A percentile compares a stretch with the other conserved stretches of the same genome.
phyloP scores from a whole-genome alignment of 2,113 vertebrate genomes.

The Chaetodon auriga region DNA sequence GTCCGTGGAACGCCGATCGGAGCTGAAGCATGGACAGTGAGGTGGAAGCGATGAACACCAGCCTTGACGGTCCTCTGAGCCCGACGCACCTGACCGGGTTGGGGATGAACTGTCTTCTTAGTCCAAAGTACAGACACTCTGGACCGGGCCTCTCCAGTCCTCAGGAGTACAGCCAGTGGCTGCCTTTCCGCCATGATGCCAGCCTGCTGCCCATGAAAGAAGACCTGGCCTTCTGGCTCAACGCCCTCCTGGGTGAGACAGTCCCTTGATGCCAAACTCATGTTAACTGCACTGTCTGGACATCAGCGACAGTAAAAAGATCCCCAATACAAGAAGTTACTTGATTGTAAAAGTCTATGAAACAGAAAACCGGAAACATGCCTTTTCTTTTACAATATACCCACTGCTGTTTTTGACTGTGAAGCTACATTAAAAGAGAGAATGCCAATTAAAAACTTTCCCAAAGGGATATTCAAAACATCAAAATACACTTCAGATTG shows the following conservation, averaged over 20 bases:
- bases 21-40: conserved; percentile 66
- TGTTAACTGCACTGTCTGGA: not conserved
- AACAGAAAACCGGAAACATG: not conserved
- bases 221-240: conserved; percentile 96
- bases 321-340: not conserved
- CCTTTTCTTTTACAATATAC: not conserved
- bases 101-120: conserved; percentile 74
- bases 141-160: conserved; percentile 94
- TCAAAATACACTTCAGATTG: not conserved
- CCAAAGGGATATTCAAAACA: not conserved
- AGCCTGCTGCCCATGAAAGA: conserved; percentile 97
- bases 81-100: conserved; percentile 65
- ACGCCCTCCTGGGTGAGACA: conserved; percentile 90
- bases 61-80: conserved; percentile 75
- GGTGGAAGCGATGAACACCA: conserved; percentile 83
- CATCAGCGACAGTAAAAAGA: not conserved
- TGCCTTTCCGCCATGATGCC: conserved; percentile 94
- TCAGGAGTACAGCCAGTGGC: conserved; percentile 95
- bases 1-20: conserved; percentile 6
- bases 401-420: too few species aligned
- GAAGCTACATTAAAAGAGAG: not conserved
- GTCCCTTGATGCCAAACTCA: not conserved
- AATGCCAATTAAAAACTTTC: not conserved
- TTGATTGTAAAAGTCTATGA: not conserved
- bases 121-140: conserved; percentile 83